Base-by-base conservation (phyloP, 2,888 invertebrate species). In the Agriotes lineatus region DNA sequence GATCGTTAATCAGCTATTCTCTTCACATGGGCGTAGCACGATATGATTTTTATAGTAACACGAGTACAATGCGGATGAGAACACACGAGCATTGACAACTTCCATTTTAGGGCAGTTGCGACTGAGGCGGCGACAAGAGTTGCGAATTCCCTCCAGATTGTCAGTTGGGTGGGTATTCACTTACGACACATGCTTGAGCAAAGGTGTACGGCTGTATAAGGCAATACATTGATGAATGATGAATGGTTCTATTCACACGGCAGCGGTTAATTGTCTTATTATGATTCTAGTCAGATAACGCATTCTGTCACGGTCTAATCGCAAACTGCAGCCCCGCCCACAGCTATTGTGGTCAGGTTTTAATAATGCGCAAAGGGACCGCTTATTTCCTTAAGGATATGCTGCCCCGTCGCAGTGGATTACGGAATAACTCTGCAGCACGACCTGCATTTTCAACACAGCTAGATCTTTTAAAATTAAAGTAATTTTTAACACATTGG, bases 221-320 rank as follows among this genome's bases (percentile, higher is more conserved):
- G 63, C 16, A 39, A 67, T 61, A 50, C 61, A 50, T 20, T 54
- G 63, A 63, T 63, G 63, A 64, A 58, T 70, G 69, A 70, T 62
- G 61, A 66, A 70, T 66, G 62, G 69, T 70, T 70, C 44, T 66
- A 61, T 66, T 66, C 69, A 62, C 69, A 66, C 66, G 22, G 58
- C 30, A 48, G 50, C 45, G 50, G 61, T 66, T 70, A 66, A 68
- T 68, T 68, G 63, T 64, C 59, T 60, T 60, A 70, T 70, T 70
- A 58, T 52, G 39, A 70, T 70, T 70, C 70, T 37, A 60, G 45
- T 58, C 67, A 44, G 67, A 45, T 56, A 60, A 42, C 19, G 64
- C 70, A 68, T 70, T 70, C 70, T 70, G 67, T 68, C 70, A 68
- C 70, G 70, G 63, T 64, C 50, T 69, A 65, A 65, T 65, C 64